Base-by-base conservation (phyloP, 1,140 invertebrate species). In the Gryon sp. region DNA sequence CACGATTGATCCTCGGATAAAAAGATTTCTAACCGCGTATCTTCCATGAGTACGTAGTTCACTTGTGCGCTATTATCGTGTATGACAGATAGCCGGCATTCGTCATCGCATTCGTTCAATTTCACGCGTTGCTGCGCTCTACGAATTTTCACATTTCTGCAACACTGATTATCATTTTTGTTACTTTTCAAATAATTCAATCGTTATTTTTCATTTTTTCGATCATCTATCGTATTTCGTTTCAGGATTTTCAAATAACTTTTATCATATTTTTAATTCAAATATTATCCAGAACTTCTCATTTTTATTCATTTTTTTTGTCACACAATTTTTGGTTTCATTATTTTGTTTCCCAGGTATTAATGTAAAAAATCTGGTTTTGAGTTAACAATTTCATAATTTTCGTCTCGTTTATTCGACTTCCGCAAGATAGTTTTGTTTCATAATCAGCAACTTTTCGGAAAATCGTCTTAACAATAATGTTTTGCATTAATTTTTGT, bases 1-100 rank as follows among this genome's bases (percentile, higher is more conserved):
- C 60, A 22, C 72, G 53, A 70, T 70, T 68, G 65, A 76, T 76
- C 36, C 69, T 52, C 73, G 57, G 72, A 75, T 74, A 76, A 72
- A 76, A 55, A 70, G 57, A 73, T 65, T 55, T 69, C 76, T 73
- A 69, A 69, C 46, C 68, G 57, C 63, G 57, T 60, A 69, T 66
- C 74, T 70, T 60, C 60, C 74, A 70, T 76, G 65, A 53, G 59
- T 60, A 46, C 59, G 53, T 52, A 40, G 43, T 59, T 66, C 66
- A 70, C 74, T 45, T 26, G 52, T 14, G n/a, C 26, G 62, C 34
- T 76, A 73, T 78, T 78, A 78, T 73, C 68, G 48, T 57, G 24
- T 40, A 73, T 65, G 50, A 68, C 38, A 66, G 45, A 72, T 73
- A 73, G 48, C 43, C 43, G 52, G 20, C 30, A 41, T 50, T 70